Conservation (phyloP, 2,888 invertebrate genomes). For the Amorpha juglandis region DNA sequence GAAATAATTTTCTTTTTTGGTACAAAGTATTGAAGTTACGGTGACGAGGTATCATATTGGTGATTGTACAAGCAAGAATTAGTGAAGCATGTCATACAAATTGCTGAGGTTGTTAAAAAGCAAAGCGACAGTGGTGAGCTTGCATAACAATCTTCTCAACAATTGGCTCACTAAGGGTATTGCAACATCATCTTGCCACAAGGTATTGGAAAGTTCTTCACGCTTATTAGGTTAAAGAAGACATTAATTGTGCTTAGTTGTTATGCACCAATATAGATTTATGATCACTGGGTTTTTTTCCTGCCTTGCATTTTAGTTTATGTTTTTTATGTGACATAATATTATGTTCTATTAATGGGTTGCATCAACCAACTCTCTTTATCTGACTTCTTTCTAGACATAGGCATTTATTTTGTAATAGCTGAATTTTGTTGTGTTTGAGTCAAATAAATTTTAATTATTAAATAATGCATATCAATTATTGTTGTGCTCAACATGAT, state of each 20-base stretch:
- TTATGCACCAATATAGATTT: background rate
- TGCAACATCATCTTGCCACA: slow-evolving; percentile 70
- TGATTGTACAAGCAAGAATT: slow-evolving; percentile 46
- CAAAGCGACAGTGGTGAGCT: slow-evolving; percentile 51
- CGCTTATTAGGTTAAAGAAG: slow-evolving; percentile 36
- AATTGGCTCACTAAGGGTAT: slow-evolving; percentile 65
- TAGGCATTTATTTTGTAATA: no score
- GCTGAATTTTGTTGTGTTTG: no score
- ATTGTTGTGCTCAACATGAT: no score
- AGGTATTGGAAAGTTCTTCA: slow-evolving; percentile 65
- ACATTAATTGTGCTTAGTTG: background rate
- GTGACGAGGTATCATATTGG: slow-evolving; percentile 71
- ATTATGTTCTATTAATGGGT: no score
- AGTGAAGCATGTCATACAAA: slow-evolving; percentile 69
- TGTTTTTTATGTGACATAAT: no score
- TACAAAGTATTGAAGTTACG: slow-evolving; percentile 58
- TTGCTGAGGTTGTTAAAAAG: slow-evolving; percentile 58
- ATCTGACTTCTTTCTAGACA: no score
- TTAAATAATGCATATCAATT: no score
- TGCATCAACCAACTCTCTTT: no score
- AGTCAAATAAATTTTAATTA: no score
- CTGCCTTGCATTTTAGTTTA: background rate
- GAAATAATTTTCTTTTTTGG: slow-evolving; percentile 65
- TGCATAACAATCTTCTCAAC: slow-evolving; percentile 57
- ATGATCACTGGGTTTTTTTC: background rate